Conservation (phyloP, 2,888 invertebrate species). For the Cosmopolites sordidus region DNA sequence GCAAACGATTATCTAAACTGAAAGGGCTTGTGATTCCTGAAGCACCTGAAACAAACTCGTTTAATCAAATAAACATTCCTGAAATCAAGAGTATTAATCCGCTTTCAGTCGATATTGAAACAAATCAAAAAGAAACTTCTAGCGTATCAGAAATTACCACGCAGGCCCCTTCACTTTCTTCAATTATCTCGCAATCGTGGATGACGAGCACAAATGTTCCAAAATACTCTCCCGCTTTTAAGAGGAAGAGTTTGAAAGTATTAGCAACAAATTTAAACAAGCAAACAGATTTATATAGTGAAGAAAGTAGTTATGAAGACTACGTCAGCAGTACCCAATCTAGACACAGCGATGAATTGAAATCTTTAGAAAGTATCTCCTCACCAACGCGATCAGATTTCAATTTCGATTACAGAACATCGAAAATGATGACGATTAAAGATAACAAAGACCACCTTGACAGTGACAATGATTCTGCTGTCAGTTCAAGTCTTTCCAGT, state of each 20-base stretch:
- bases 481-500: slow-evolving; percentile 78
- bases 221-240: slow-evolving; percentile 79
- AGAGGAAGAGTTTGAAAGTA: slow-evolving; percentile 67
- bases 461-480: slow-evolving; percentile 84
- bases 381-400: slow-evolving; percentile 57
- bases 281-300: slow-evolving; percentile 27
- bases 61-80: slow-evolving; percentile 69
- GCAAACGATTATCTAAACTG: slow-evolving; percentile 77
- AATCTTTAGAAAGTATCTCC: slow-evolving; percentile 56
- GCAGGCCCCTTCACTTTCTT: slow-evolving; percentile 28
- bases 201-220: slow-evolving; percentile 53
- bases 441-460: slow-evolving; percentile 52
- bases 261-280: slow-evolving; percentile 45
- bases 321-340: slow-evolving; percentile 29
- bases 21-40: slow-evolving; percentile 88
- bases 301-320: slow-evolving; percentile 26
- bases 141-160: slow-evolving; percentile 2
- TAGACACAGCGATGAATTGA: slow-evolving; percentile 43
- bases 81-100: slow-evolving; percentile 66
- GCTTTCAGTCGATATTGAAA: slow-evolving; percentile 33
- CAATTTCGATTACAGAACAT: slow-evolving; percentile 53
- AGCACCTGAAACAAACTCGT: slow-evolving; percentile 47
- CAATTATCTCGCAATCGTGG: slow-evolving; percentile 41
- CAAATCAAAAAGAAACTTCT: not conserved
- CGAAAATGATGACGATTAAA: slow-evolving; percentile 23